phyloP scores from a whole-genome alignment of 2,888 invertebrate genomes.

The Adela reaumurella region DNA sequence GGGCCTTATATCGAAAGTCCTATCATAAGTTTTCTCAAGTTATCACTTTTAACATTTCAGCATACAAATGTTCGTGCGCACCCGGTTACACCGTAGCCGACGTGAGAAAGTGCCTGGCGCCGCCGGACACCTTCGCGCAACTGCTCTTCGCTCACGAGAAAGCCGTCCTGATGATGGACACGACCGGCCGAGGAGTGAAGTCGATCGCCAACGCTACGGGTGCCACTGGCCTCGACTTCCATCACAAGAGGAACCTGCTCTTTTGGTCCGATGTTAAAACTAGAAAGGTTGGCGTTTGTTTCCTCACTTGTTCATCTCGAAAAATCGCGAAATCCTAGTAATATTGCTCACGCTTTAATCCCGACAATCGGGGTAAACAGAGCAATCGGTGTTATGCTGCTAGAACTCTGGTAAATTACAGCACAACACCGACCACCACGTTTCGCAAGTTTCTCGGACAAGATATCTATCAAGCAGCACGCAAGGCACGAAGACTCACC shows the following conservation, averaged over 20 bases:
- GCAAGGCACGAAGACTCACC: no score
- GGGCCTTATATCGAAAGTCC: no score
- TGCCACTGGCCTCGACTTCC: conserved; percentile 83
- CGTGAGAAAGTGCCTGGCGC: conserved; percentile 61
- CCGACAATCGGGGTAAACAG: no score
- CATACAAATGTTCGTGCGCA: conserved; percentile 81
- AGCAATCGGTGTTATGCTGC: no score
- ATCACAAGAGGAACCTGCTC: conserved; percentile 70
- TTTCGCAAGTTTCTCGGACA: no score
- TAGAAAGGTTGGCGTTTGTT: conserved; percentile 64
- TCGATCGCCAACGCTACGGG: conserved; percentile 77
- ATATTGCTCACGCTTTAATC: no score
- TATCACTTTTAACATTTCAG: conserved; percentile 18
- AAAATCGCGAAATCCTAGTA: no score
- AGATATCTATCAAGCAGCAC: no score
- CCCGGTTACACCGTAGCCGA: conserved; percentile 66
- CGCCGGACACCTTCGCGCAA: conserved; percentile 54
- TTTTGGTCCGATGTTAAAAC: conserved; percentile 92
- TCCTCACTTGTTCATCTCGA: no score
- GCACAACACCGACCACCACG: no score
- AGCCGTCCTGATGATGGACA: conserved; percentile 67
- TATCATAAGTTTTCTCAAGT: no score
- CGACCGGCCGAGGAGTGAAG: conserved; percentile 60
- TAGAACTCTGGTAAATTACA: no score
- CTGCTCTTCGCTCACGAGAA: conserved; percentile 70